phyloP scores from a whole-genome alignment of 35 echinoderm and acorn worm genomes.

The Ophioderma brevispina region DNA sequence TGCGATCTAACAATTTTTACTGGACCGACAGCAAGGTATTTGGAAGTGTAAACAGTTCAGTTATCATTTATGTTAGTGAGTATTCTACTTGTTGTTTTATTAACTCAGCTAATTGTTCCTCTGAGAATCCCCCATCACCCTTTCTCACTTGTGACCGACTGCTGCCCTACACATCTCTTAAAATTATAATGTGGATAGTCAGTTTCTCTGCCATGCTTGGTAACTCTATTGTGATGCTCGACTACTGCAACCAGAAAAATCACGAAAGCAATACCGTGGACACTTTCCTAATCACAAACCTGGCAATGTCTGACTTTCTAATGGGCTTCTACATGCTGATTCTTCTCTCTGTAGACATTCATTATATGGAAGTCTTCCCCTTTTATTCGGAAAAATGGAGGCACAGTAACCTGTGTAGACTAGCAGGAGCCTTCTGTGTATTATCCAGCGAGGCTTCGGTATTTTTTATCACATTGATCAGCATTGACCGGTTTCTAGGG shows the following conservation, averaged over 20 bases:
- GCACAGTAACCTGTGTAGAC: slow-evolving; percentile 1
- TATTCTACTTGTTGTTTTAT: background rate
- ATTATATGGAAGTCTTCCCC: slow-evolving; percentile 14
- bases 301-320: slow-evolving; percentile 9
- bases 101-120: background rate
- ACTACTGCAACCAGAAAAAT: background rate
- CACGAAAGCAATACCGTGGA: background rate
- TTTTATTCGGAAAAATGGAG: slow-evolving; percentile 18
- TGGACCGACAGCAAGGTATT: background rate
- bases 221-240: slow-evolving; percentile 30
- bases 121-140: background rate
- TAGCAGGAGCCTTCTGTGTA: slow-evolving; percentile 20
- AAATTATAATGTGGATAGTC: slow-evolving; percentile 35
- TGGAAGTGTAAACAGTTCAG: background rate
- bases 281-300: background rate
- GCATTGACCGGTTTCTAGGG: slow-evolving; percentile 33
- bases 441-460: slow-evolving; percentile 55
- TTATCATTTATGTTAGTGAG: background rate
- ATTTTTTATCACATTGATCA: slow-evolving; percentile 52
- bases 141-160: background rate
- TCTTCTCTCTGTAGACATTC: slow-evolving; percentile 15
- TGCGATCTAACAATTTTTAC: background rate
- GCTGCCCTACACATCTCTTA: background rate
- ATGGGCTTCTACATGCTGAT: slow-evolving; percentile 52
- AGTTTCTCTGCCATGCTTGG: slow-evolving; percentile 23